Percentiles rank a stretch among this genome's conserved stretches.
phyloP scores from a whole-genome alignment of 2,113 vertebrate genomes.

The Sinocyclocheilus anshuiensis region DNA sequence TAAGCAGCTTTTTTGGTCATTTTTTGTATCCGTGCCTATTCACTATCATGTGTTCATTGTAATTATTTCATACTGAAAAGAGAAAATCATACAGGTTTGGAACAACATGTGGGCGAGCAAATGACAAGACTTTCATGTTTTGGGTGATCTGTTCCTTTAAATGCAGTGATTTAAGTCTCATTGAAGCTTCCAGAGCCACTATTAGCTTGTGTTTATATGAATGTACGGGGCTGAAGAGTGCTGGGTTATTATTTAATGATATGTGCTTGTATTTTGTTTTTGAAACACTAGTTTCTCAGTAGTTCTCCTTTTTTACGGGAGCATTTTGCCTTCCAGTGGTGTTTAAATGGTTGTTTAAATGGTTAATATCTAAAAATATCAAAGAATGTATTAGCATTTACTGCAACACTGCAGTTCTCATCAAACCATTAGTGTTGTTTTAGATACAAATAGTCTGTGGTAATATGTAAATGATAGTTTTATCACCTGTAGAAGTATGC shows the following conservation, averaged over 20 bases:
- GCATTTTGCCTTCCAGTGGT: constrained; percentile 3
- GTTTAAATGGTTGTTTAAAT: constrained; percentile 2
- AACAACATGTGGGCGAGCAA: neutral
- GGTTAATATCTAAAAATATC: neutral
- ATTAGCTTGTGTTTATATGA: neutral
- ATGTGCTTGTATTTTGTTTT: neutral
- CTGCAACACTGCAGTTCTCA: neutral
- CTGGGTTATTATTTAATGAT: neutral
- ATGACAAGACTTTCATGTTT: neutral
- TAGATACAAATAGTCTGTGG: neutral
- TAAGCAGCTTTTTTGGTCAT: neutral
- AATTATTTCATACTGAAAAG: neutral
- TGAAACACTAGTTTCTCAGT: constrained; percentile 22
- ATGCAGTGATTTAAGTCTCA: neutral
- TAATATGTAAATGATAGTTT: neutral
- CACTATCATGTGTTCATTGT: neutral
- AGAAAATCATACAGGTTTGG: neutral
- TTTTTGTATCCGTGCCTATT: neutral
- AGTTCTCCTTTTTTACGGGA: neutral
- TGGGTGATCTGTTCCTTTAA: neutral
- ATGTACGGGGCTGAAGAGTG: neutral
- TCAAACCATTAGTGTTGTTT: constrained; percentile 8
- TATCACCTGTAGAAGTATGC: constrained; percentile 30
- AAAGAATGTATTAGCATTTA: constrained; percentile 1
- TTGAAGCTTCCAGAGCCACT: constrained; percentile 1